Evolutionary conservation across 2,113 vertebrate species (phyloP), one percentile per base, ranked within the genome.

Genomic region (Zosterops japonicus): DNA sequence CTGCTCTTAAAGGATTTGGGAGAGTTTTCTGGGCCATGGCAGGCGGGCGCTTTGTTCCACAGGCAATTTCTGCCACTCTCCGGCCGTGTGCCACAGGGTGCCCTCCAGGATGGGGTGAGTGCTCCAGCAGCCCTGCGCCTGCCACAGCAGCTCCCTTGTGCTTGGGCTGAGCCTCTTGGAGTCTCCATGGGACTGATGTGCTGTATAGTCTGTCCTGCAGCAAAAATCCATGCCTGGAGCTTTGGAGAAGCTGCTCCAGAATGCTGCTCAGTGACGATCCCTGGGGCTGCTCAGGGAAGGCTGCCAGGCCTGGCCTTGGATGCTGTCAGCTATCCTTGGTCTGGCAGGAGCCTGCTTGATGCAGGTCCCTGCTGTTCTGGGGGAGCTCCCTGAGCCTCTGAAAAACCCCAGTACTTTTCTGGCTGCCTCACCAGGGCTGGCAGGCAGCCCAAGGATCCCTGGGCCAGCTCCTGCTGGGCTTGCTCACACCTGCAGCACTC

Each of bases 271-370:
- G 3, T 53, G 80, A 59, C 57, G 33, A 47, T 59, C 53, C 50
- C 60, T 24, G 20, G 22, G 49, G 50, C 79, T 69, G 67, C 28
- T 59, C 3, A 0, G 71, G 80, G 64, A 60, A 65, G 60, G 44
- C 41, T 77, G 80, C 90, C 87, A 91, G 68, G 77, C 44, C 53
- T 80, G 90, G 57, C 33, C n/a, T 52, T 0, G 21, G 63, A 19
- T 77, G 50, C 71, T 74, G 64, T 59, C 25, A 27, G 0, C 24
- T 3, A 4, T 89, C 63, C 27, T 47, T 36, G 36, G 59, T 72
- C 83, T 85, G 89, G 67, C 83, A 88, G 88, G 44, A 88, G 21
- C 33, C 68, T 53, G 53, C 71, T 88, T 77, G 63, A 24, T 47
- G 27, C 5, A 3, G 56, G 68, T 75, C 80, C 28, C 24, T 4